Conservation (phyloP, 2,888 invertebrate genomes). For the Torymus tubicola region DNA sequence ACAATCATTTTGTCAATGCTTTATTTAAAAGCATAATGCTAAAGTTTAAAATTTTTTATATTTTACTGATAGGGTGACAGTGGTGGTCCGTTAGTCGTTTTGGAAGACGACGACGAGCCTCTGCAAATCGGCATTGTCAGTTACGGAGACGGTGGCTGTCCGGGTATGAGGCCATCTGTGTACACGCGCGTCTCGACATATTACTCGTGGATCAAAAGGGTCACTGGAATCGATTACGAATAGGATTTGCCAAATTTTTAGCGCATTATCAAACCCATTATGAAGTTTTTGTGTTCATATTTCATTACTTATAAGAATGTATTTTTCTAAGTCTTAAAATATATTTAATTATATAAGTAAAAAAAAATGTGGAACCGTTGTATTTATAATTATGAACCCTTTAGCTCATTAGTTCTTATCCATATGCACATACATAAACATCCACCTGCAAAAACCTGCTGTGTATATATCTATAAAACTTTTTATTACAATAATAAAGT, state of each 20-base stretch:
- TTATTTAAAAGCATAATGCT: neutral
- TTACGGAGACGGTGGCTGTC: slow-evolving; percentile 63
- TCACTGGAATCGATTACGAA: slow-evolving; percentile 58
- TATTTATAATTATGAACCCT: too few relatives aligned
- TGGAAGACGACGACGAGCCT: slow-evolving; percentile 17
- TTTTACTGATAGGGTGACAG: slow-evolving; percentile 62
- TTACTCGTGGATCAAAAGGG: slow-evolving; percentile 60
- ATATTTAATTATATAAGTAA: too few relatives aligned
- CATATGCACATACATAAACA: too few relatives aligned
- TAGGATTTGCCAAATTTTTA: neutral
- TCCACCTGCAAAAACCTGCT: too few relatives aligned
- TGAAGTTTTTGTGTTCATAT: too few relatives aligned
- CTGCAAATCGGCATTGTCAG: slow-evolving; percentile 67
- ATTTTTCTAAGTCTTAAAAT: too few relatives aligned
- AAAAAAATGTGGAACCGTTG: too few relatives aligned
- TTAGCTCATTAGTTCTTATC: too few relatives aligned
- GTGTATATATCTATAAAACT: too few relatives aligned
- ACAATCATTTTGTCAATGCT: neutral
- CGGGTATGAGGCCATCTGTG: slow-evolving; percentile 61
- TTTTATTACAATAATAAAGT: too few relatives aligned
- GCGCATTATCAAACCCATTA: too few relatives aligned
- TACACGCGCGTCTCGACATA: slow-evolving; percentile 60
- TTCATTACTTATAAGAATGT: too few relatives aligned
- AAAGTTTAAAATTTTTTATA: neutral
- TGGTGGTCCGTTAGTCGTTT: slow-evolving; percentile 63